Base-by-base conservation (phyloP, 2,888 invertebrate genomes). In the Rhagonycha lutea region DNA sequence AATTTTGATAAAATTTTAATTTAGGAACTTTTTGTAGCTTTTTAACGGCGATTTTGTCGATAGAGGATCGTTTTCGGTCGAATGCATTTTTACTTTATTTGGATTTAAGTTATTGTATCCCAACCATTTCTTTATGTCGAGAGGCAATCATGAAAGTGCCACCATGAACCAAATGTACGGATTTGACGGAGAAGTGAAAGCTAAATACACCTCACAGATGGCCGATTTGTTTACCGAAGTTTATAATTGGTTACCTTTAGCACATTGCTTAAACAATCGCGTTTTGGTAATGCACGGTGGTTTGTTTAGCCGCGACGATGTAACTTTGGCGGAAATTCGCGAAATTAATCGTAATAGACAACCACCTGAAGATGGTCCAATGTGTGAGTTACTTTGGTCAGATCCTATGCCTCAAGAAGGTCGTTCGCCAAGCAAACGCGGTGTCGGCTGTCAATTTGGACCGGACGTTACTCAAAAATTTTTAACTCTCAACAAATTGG, bases 111-210 rank as follows among this genome's bases (percentile, higher is more conserved):
- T 99, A 79, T 90, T 99, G 69, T 98, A 94, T 88, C 99, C 99
- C 0, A 92, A 98, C 86, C 95, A 98, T 88, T 99, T 99, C 89
- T 99, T 93, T 88, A 96, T 99, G 95, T 96, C 98, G 0, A 91
- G 99, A 92, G 99, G 98, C n/a, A 99, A 99, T 89, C 99, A 99
- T 86, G 99, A 99, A 87, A 98, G 98, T 82, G 92, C 94, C 67
- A 97, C 96, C 77, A 99, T 99, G 99, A 99, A 99, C 89, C 96
- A 98, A 88, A 98, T 99, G 96, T 99, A 99, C 88, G 99, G 99
- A 1, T 99, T 99, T 90, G 96, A 98, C 79, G 99, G 99, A 1
- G 99, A 99, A 89, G 99, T 99, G 0, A 96, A 96, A 83, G 93
- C 96, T 7, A 99, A 99, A 89, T 99, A 98, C 88, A 94, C 95